phyloP scores from a whole-genome alignment of 2,113 vertebrate species.

The Amia ocellicauda region DNA sequence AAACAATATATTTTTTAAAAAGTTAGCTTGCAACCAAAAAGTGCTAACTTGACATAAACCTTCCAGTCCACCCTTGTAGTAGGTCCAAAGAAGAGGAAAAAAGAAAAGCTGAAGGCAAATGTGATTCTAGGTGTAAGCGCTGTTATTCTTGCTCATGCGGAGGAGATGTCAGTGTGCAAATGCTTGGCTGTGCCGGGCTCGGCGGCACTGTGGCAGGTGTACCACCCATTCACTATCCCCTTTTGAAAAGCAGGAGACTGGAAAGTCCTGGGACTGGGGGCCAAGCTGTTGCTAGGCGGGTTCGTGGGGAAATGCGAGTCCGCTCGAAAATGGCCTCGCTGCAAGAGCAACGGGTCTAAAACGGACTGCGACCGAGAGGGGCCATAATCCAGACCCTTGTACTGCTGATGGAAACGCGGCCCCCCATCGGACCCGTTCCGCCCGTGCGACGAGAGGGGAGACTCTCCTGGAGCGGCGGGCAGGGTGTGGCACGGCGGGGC shows the following conservation, averaged over 20 bases:
- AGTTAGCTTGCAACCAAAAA: background rate
- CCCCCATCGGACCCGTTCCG: conserved; percentile 56
- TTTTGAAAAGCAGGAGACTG: conserved; percentile 61
- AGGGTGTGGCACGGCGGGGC: conserved; percentile 8
- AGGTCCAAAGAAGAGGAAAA: too few relatives aligned
- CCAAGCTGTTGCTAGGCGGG: conserved; percentile 54
- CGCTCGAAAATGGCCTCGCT: conserved; percentile 59
- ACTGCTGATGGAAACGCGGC: conserved; percentile 65
- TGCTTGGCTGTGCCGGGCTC: conserved; percentile 61
- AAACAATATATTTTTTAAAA: conserved; percentile 35
- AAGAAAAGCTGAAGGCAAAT: background rate
- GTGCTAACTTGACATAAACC: background rate
- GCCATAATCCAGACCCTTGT: conserved; percentile 64
- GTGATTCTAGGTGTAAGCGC: background rate
- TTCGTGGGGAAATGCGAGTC: conserved; percentile 60
- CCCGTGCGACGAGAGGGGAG: conserved; percentile 50
- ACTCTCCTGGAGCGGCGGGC: conserved; percentile 32
- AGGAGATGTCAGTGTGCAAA: conserved; percentile 52
- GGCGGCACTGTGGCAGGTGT: conserved; percentile 64
- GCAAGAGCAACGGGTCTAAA: conserved; percentile 64
- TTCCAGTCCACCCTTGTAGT: too few relatives aligned
- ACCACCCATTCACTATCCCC: conserved; percentile 66
- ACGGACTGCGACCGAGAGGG: conserved; percentile 63
- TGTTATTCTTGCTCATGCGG: conserved; percentile 34
- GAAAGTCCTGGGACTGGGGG: conserved; percentile 58